Percentiles rank a stretch among this genome's conserved stretches.
These are phyloP conservation scores for Lasioglossum baleicum DNA, from an alignment of 1,140 invertebrate species.

Conservation along the genomic window DNA sequence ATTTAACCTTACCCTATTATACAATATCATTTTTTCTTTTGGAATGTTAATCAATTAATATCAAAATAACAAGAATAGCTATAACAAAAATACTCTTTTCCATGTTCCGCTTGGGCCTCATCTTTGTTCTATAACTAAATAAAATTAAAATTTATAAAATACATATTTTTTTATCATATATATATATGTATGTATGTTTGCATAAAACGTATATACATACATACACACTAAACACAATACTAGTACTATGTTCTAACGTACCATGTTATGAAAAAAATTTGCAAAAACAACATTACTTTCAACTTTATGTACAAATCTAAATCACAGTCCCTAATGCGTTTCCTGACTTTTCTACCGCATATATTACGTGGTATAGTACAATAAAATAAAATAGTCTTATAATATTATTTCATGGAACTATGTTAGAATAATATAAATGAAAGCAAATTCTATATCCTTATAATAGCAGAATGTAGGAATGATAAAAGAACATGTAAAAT, in stretches of 20 bases:
- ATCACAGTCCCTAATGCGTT: slow-evolving; percentile 39
- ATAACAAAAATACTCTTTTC: not conserved
- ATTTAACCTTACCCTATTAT: slow-evolving; percentile 26
- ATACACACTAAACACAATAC: slow-evolving; percentile 43
- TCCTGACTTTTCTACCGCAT: not conserved
- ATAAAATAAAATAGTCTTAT: slow-evolving; percentile 11
- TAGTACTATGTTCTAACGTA: slow-evolving; percentile 6
- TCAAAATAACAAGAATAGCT: slow-evolving; percentile 9
- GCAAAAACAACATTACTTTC: slow-evolving; percentile 40
- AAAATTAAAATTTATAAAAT: slow-evolving; percentile 38
- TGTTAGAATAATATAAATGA: slow-evolving; percentile 10
- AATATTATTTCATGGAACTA: slow-evolving; percentile 12
- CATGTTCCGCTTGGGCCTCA: slow-evolving; percentile 1
- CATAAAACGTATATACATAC: not conserved
- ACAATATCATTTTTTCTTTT: not conserved
- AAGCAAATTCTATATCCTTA: not conserved
- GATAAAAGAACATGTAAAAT: slow-evolving; percentile 21
- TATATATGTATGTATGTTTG: slow-evolving; percentile 1
- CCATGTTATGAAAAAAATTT: slow-evolving; percentile 33
- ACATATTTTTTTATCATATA: not conserved
- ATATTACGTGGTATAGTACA: slow-evolving; percentile 10
- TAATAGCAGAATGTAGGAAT: slow-evolving; percentile 3
- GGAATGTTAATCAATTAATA: slow-evolving; percentile 13
- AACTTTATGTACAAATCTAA: slow-evolving; percentile 47
- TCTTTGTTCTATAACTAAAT: slow-evolving; percentile 15